Base-by-base conservation (phyloP, 2,888 invertebrate genomes). In the Chesias legatella region DNA sequence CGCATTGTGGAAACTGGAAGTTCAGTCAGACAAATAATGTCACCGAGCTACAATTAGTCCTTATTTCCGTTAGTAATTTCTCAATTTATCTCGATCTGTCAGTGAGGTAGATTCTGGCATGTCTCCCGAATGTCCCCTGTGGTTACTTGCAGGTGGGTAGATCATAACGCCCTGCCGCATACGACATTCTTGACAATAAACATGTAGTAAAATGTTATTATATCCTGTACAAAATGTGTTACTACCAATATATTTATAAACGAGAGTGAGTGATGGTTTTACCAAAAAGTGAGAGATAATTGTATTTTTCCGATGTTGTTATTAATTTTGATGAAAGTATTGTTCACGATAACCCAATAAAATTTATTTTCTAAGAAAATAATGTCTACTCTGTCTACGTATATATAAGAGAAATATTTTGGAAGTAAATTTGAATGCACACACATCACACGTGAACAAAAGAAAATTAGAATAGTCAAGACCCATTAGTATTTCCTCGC, bases 131-230 rank as follows among this genome's bases (percentile, higher is more conserved):
- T 33, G 26, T 30, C 34, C 17, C 33, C 21, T 31, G 13, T 5
- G 13, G 13, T 17, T 17, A 17, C 13, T 17, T n/a, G 13, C 7
- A 9, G 34, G 11, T 10, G 33, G 7, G 24, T 7, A 3, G 20
- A 26, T n/a, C n/a, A n/a, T 22, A 23, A 32, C 44, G 29, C 24
- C 31, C 28, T 41, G 27, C 26, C 33, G 22, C 36, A 40, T 25
- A 29, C 34, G 25, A 33, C 34, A 41, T 34, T 31, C 29, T 22
- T 27, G 21, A 4, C 35, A 35, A 39, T 44, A 36, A 44, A 44
- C 40, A 39, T 24, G 35, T 25, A 21, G 27, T 46, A 35, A 42
- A 38, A 46, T 38, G 13, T 41, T 37, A 42, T 33, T 29, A 47
- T 39, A 43, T 42, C 33, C 38, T 32, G 37, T 37, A 31, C 17